phyloP scores from a whole-genome alignment of 1,140 invertebrate species.

The Calephelis virginiensis region DNA sequence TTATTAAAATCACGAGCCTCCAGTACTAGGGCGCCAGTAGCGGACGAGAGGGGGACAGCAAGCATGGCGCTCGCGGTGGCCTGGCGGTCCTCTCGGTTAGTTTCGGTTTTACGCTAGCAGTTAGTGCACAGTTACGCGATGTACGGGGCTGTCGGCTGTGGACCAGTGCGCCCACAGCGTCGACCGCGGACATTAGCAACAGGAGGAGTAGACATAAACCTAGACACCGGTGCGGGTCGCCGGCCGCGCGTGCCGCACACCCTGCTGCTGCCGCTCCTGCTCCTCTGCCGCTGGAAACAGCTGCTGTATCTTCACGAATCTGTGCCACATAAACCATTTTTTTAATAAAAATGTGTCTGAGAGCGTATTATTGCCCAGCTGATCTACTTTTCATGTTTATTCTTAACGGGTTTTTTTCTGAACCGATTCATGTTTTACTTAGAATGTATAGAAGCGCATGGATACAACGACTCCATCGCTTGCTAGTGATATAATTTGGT shows the following conservation, averaged over 20 bases:
- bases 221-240: constrained; percentile 55
- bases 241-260: constrained; percentile 43
- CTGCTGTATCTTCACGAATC: constrained; percentile 58
- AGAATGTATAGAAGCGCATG: too few relatives aligned
- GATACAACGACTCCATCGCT: too few relatives aligned
- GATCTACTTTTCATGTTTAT: too few relatives aligned
- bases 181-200: constrained; percentile 46
- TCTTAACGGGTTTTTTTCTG: too few relatives aligned
- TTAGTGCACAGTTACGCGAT: constrained; percentile 57
- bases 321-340: constrained; percentile 22
- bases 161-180: constrained; percentile 31
- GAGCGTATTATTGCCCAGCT: too few relatives aligned
- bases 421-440: too few relatives aligned
- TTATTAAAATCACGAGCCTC: constrained; percentile 63
- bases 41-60: constrained; percentile 27
- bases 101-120: constrained; percentile 42
- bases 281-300: constrained; percentile 23
- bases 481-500: too few relatives aligned
- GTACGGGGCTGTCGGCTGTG: constrained; percentile 43
- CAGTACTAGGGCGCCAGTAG: constrained; percentile 41
- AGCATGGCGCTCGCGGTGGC: constrained; percentile 47
- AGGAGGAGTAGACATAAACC: constrained; percentile 70
- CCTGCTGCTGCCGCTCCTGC: constrained; percentile 39
- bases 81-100: constrained; percentile 23
- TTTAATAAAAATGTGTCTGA: background rate